Evolutionary conservation across 2,888 invertebrate genomes (phyloP).

Genomic region (Habrosyne pyritoides): DNA sequence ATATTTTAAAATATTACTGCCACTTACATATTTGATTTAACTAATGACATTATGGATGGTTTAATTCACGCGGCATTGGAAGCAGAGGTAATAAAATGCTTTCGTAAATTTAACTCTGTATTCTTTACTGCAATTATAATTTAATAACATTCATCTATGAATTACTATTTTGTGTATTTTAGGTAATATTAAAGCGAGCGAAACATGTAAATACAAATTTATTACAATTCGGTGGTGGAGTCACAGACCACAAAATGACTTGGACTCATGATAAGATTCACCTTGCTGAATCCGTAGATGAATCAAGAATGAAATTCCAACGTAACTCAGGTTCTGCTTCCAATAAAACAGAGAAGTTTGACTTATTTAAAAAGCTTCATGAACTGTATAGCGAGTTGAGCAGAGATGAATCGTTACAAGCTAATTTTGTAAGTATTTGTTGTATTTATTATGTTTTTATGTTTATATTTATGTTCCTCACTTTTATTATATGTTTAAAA

Average conservation of each 20-base stretch:
- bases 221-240: conserved; percentile 76
- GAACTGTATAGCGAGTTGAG: conserved; percentile 77
- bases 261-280: conserved; percentile 81
- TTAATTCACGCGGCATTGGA: conserved; percentile 84
- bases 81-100: conserved; percentile 77
- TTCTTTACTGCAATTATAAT: conserved; percentile 29
- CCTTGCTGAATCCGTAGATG: conserved; percentile 77
- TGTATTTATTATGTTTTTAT: too few species aligned
- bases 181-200: conserved; percentile 78
- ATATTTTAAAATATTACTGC: conserved; percentile 67
- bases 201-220: conserved; percentile 79
- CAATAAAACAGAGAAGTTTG: conserved; percentile 72
- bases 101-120: conserved; percentile 51
- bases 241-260: conserved; percentile 81
- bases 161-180: conserved; percentile 43
- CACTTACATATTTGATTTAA: conserved; percentile 73
- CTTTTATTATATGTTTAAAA: too few species aligned
- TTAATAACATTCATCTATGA: conserved; percentile 22
- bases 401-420: conserved; percentile 73
- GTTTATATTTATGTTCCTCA: too few species aligned
- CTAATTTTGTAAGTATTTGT: conserved; percentile 74
- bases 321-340: conserved; percentile 67
- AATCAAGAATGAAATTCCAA: conserved; percentile 77
- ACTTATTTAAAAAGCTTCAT: conserved; percentile 79
- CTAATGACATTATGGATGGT: conserved; percentile 83